Conservation (phyloP, 2,888 invertebrate species). For the Dicranocentrus wangi region DNA sequence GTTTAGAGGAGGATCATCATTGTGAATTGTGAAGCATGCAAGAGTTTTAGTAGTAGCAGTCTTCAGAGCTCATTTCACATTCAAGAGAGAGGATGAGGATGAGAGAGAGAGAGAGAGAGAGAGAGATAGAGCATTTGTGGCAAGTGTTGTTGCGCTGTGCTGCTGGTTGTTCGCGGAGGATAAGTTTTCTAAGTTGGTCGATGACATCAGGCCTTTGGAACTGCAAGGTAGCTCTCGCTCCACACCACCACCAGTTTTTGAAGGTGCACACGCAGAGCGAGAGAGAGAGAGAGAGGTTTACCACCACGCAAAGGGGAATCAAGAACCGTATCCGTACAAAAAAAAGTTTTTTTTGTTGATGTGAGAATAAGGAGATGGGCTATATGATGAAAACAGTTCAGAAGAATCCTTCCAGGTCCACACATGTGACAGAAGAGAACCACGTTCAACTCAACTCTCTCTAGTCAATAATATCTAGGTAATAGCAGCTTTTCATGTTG, state of each 20-base stretch:
- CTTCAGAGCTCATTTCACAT: background rate
- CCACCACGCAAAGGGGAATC: background rate
- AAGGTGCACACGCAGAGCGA: constrained; percentile 17
- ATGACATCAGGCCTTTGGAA: constrained; percentile 71
- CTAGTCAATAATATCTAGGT: no score
- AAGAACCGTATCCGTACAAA: constrained; percentile 16
- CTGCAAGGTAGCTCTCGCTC: constrained; percentile 54
- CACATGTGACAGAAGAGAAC: constrained; percentile 14
- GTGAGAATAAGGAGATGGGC: background rate
- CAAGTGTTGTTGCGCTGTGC: constrained; percentile 12
- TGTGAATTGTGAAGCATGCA: no score
- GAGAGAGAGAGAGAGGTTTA: background rate
- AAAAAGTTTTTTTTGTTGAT: constrained; percentile 4
- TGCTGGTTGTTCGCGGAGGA: constrained; percentile 1
- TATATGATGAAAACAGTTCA: constrained; percentile 12
- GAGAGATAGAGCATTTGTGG: no score
- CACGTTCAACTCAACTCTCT: background rate
- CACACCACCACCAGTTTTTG: background rate
- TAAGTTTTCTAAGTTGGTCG: constrained; percentile 68
- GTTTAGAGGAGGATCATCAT: no score
- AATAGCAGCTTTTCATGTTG: no score
- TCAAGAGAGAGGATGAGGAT: background rate
- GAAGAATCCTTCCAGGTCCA: constrained; percentile 25
- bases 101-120: background rate
- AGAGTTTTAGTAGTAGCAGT: no score